These are phyloP conservation scores for Cerastoderma edule DNA, from an alignment of 2,888 invertebrate genomes.

Conservation along the genomic window DNA sequence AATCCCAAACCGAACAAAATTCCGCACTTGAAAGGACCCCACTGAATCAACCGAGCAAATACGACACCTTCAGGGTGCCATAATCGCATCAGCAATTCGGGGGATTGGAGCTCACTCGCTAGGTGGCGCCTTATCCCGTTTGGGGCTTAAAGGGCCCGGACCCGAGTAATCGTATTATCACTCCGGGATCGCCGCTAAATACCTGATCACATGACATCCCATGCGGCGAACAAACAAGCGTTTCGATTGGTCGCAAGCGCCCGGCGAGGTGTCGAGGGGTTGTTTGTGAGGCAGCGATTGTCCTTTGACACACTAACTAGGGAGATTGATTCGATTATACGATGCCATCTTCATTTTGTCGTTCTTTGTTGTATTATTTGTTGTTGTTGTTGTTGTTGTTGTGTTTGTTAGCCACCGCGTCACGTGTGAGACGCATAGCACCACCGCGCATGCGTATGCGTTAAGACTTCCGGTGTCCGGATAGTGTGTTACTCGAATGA, in stretches of 20 bases:
- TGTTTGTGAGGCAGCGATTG: conserved; percentile 5
- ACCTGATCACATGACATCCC: conserved; percentile 18
- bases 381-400: no score
- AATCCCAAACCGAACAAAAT: neutral
- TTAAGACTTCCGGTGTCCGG: no score
- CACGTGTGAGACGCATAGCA: no score
- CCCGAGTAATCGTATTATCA: conserved; percentile 26
- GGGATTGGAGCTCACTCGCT: conserved; percentile 11
- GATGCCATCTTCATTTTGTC: no score
- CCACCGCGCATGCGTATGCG: no score
- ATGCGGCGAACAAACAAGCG: conserved; percentile 10
- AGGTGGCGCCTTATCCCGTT: conserved; percentile 24
- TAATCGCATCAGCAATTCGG: conserved; percentile 31
- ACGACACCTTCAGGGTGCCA: conserved; percentile 37
- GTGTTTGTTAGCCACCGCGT: no score
- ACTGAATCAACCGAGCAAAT: conserved; percentile 19
- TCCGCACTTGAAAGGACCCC: neutral
- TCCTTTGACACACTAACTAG: neutral
- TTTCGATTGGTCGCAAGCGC: neutral
- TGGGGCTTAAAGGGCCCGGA: neutral
- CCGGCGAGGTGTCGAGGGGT: conserved; percentile 6
- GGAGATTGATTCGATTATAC: conserved; percentile 20
- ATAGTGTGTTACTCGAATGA: no score
- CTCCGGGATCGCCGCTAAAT: conserved; percentile 14
- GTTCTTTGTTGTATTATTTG: no score